Evolutionary conservation across 2,888 invertebrate species (phyloP).

Genomic region (Chrysolina haemoptera): DNA sequence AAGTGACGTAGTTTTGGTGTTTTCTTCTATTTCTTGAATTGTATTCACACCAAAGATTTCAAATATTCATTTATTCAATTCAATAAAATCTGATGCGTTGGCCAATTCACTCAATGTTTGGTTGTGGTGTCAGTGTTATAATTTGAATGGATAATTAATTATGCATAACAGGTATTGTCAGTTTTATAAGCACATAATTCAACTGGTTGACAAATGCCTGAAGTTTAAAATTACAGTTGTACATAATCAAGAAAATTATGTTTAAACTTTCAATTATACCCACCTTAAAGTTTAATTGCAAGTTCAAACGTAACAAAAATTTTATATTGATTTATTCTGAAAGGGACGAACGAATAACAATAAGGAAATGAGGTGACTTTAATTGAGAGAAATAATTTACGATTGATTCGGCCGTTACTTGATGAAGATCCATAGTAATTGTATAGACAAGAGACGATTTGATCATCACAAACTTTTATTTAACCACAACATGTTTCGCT

Average conservation of each 20-base stretch:
- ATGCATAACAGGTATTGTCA: background rate
- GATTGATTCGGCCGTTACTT: too few relatives aligned
- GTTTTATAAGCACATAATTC: background rate
- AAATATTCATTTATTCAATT: too few relatives aligned
- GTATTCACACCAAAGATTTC: too few relatives aligned
- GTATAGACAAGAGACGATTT: too few relatives aligned
- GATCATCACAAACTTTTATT: too few relatives aligned
- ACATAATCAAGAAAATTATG: background rate
- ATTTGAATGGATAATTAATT: background rate
- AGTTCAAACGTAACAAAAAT: background rate
- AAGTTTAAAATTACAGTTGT: background rate
- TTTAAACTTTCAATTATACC: slow-evolving; percentile 7
- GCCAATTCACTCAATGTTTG: background rate
- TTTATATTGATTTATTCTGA: background rate
- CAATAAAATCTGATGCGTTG: background rate
- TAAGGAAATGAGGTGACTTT: background rate
- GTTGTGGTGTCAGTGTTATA: background rate
- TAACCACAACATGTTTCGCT: too few relatives aligned
- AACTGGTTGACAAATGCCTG: background rate
- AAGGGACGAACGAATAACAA: background rate
- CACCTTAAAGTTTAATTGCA: background rate
- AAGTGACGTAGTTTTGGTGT: too few relatives aligned
- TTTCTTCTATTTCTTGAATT: too few relatives aligned
- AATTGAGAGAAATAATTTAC: background rate
- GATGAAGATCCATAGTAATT: too few relatives aligned